Base-by-base conservation (phyloP, 2,113 vertebrate genomes). In the Boleophthalmus pectinirostris region DNA sequence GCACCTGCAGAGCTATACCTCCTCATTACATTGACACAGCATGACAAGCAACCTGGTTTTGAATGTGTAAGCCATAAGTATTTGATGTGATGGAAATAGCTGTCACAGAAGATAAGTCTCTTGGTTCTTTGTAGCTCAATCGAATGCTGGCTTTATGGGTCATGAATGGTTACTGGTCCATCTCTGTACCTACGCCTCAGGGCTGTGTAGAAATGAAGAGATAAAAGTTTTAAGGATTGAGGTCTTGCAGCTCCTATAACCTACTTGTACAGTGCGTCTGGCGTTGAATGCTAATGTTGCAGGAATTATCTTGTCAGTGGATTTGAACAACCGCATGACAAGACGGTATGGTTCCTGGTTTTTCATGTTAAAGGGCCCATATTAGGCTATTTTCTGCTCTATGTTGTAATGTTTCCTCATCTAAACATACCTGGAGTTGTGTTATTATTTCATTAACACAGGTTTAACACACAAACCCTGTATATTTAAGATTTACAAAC, bases 171-270 rank as follows among this genome's bases (percentile, higher is more conserved):
- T 72, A 14, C 43, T 65, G 20, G 2, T 67, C 24, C 14, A 47
- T 24, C 38, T 60, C 64, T 18, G 33, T 18, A 4, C 3, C 53
- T 68, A 21, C 72, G 66, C 66, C 83, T 72, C 24, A 21, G 71
- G 79, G 83, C 73, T 8, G 1, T 25, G 70, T 65, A 64, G 51
- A 79, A 75, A 72, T 54, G 69, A 74, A 83, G 54, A 58, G 68
- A 82, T 87, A 69, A 80, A 85, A 71, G 80, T 84, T 78, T 72
- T 45, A 70, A 61, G 47, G 60, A 78, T 85, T 65, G 79, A 85
- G 72, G 78, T 73, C 64, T 68, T 7, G 0, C 23, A 77, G 79
- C 79, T 47, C 67, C 75, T 78, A 78, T 70, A 85, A 67, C 70
- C 73, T 68, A 54, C 68, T 54, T 45, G 45, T 66, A 79, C 23